A percentile compares a stretch with the other conserved stretches of the same genome.
Evolutionary conservation across 1,140 invertebrate genomes (phyloP).

Genomic region (Nomia melanderi): DNA sequence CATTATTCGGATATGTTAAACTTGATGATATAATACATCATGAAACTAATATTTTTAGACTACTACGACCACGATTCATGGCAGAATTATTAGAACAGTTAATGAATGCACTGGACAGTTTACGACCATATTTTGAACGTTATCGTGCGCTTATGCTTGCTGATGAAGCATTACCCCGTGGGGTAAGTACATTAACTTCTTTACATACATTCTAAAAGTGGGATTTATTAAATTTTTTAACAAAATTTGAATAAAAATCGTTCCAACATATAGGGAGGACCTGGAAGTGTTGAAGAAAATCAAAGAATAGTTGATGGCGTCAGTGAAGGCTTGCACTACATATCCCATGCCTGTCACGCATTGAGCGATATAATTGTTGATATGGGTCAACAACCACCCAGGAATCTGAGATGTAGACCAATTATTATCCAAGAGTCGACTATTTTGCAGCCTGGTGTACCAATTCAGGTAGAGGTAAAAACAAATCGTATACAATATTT

Average conservation of each 20-base stretch:
- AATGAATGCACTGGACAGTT: constrained; percentile 82
- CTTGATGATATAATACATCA: neutral
- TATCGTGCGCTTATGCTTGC: constrained; percentile 83
- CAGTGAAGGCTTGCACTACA: constrained; percentile 89
- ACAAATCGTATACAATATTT: constrained; percentile 14
- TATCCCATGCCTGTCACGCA: constrained; percentile 93
- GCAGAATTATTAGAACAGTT: constrained; percentile 84
- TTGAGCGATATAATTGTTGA: constrained; percentile 92
- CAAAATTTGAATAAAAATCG: neutral
- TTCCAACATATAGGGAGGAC: constrained; percentile 71
- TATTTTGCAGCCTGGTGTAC: constrained; percentile 84
- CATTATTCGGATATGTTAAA: neutral
- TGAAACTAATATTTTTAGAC: constrained; percentile 56
- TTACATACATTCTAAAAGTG: neutral
- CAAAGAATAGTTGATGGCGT: constrained; percentile 87
- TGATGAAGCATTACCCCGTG: constrained; percentile 82
- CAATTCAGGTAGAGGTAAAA: constrained; percentile 84
- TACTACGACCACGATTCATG: constrained; percentile 82
- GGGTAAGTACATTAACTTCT: constrained; percentile 74
- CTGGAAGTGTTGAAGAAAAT: constrained; percentile 78
- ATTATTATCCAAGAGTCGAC: constrained; percentile 87
- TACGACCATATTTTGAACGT: constrained; percentile 84
- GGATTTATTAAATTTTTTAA: neutral
- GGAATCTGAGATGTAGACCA: constrained; percentile 86
- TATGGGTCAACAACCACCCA: constrained; percentile 85